phyloP scores from a whole-genome alignment of 1,140 invertebrate genomes.

The Coelopa frigida region DNA sequence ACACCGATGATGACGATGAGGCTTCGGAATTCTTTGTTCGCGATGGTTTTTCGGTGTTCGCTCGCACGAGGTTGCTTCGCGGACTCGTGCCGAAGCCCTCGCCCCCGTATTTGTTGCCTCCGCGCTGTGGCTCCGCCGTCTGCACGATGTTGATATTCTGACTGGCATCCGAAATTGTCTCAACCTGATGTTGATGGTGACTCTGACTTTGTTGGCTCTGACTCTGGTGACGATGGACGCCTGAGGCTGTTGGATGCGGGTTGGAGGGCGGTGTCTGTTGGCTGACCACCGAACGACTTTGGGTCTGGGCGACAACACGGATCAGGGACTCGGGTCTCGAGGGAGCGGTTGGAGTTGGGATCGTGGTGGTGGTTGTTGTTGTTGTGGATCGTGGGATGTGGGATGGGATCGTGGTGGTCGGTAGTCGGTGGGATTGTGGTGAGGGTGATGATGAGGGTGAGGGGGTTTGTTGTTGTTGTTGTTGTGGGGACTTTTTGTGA shows the following conservation, averaged over 20 bases:
- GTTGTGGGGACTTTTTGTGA: conserved; percentile 26
- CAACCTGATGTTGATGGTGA: conserved; percentile 11
- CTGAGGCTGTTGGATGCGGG: no score
- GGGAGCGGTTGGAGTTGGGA: background rate
- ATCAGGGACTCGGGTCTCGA: conserved; percentile 13
- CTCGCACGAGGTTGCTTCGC: conserved; percentile 19
- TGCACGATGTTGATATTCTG: conserved; percentile 27
- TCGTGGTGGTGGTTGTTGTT: conserved; percentile 5
- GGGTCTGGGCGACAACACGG: conserved; percentile 17
- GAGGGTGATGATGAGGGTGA: background rate
- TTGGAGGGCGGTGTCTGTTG: conserved; percentile 4
- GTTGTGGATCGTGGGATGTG: conserved; percentile 13
- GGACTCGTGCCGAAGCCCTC: conserved; percentile 23
- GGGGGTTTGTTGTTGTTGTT: conserved; percentile 2
- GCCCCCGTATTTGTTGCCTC: conserved; percentile 17
- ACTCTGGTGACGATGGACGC: conserved; percentile 2
- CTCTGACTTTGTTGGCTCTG: background rate
- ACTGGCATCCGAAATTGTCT: conserved; percentile 32
- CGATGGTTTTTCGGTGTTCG: conserved; percentile 12
- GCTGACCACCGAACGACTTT: conserved; percentile 2
- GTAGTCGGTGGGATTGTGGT: background rate
- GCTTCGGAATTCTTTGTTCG: no score
- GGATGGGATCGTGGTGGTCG: background rate
- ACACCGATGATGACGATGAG: no score
- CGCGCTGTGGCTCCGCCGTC: conserved; percentile 21